Conservation (phyloP, 2,888 invertebrate species). For the Tiphia femorata region DNA sequence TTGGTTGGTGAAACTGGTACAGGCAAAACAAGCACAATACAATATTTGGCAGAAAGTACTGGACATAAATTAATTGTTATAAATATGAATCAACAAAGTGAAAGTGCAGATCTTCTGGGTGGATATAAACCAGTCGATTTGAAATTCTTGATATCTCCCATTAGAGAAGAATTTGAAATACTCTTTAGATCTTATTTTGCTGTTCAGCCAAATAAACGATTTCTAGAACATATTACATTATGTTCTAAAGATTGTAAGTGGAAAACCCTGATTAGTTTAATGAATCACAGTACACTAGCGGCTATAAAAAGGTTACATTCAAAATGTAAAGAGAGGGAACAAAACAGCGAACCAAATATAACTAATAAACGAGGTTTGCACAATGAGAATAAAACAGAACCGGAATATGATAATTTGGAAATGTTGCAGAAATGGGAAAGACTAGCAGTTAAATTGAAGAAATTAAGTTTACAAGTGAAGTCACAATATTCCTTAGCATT, state of each 20-base stretch:
- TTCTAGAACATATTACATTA: slow-evolving; percentile 83
- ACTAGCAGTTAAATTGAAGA: slow-evolving; percentile 73
- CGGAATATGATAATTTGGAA: slow-evolving; percentile 5
- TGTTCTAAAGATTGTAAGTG: slow-evolving; percentile 83
- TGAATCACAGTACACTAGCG: slow-evolving; percentile 79
- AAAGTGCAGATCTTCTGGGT: slow-evolving; percentile 95
- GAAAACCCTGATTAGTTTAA: slow-evolving; percentile 79
- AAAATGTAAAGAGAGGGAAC: slow-evolving; percentile 21
- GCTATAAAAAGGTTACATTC: slow-evolving; percentile 73
- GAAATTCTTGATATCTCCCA: slow-evolving; percentile 84
- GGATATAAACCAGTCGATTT: slow-evolving; percentile 97
- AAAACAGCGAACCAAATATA: not conserved
- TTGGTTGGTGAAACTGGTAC: slow-evolving; percentile 99
- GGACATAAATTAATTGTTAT: slow-evolving; percentile 91
- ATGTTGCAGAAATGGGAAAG: slow-evolving; percentile 51
- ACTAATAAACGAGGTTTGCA: not conserved
- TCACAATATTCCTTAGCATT: slow-evolving; percentile 83
- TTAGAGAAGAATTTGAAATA: slow-evolving; percentile 85
- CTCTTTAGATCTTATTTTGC: slow-evolving; percentile 86
- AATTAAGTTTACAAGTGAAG: slow-evolving; percentile 82
- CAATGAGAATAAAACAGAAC: not conserved
- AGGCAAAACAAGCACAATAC: slow-evolving; percentile 96
- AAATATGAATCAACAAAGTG: slow-evolving; percentile 99
- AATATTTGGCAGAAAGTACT: slow-evolving; percentile 87
- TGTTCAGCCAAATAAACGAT: slow-evolving; percentile 83